A percentile compares a stretch with the other conserved stretches of the same genome.
These are phyloP conservation scores for Andrena chrysosceles DNA, from an alignment of 2,888 invertebrate species.

Conservation along the genomic window DNA sequence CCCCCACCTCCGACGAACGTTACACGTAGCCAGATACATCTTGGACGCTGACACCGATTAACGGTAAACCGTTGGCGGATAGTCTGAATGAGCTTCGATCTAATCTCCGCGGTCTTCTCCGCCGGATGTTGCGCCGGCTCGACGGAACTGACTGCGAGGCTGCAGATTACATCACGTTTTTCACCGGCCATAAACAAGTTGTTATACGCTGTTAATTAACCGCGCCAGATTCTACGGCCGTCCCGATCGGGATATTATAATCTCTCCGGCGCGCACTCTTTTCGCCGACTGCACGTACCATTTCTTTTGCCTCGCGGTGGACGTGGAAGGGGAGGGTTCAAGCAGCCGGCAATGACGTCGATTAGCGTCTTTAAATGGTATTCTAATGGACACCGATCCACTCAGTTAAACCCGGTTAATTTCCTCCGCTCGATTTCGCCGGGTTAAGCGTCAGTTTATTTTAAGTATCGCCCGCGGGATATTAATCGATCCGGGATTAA, in stretches of 20 bases:
- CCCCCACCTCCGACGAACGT: background rate
- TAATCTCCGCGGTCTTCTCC: slow-evolving; percentile 38
- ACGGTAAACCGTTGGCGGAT: slow-evolving; percentile 48
- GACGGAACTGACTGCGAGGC: slow-evolving; percentile 13
- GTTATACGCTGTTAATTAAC: slow-evolving; percentile 44
- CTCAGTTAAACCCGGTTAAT: slow-evolving; percentile 22
- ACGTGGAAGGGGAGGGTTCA: background rate
- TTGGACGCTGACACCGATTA: slow-evolving; percentile 43
- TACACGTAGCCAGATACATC: background rate
- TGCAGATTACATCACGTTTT: slow-evolving; percentile 36
- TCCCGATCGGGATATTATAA: slow-evolving; percentile 29
- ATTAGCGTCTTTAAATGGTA: slow-evolving; percentile 30
- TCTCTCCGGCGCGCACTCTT: background rate
- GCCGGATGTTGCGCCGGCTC: background rate
- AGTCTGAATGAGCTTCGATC: slow-evolving; percentile 41
- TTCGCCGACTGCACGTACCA: slow-evolving; percentile 2
- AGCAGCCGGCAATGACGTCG: background rate
- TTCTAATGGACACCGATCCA: slow-evolving; percentile 36
- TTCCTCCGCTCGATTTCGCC: slow-evolving; percentile 5
- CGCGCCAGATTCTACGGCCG: background rate
- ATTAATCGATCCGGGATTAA: slow-evolving; percentile 1
- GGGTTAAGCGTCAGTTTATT: slow-evolving; percentile 3
- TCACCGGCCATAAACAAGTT: slow-evolving; percentile 28
- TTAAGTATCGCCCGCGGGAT: slow-evolving; percentile 20
- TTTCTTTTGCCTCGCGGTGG: slow-evolving; percentile 11